A percentile compares a stretch with the other conserved stretches of the same genome.
These are phyloP conservation scores for Amblyopsis rosae DNA, from an alignment of 2,113 vertebrate species.

Conservation along the genomic window DNA sequence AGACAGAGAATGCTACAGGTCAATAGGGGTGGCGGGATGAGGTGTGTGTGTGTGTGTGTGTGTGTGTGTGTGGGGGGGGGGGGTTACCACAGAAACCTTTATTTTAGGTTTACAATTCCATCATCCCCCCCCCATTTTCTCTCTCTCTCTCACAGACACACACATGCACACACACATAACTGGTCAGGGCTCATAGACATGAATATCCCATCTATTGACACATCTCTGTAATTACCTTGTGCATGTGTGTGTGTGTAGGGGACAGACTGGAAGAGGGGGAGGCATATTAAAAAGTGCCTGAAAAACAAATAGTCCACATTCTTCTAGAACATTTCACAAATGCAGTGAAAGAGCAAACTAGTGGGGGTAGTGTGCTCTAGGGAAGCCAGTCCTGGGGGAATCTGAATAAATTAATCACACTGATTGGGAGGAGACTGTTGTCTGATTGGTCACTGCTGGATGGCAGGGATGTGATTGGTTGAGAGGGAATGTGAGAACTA, in stretches of 20 bases:
- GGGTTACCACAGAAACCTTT: neutral
- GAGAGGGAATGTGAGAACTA: slow-evolving; percentile 84
- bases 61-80: neutral
- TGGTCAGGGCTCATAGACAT: too few relatives aligned
- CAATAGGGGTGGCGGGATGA: slow-evolving; percentile 25
- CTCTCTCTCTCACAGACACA: neutral
- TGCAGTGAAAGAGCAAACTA: slow-evolving; percentile 70
- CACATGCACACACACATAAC: slow-evolving; percentile 15
- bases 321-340: slow-evolving; percentile 82
- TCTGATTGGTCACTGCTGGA: slow-evolving; percentile 74
- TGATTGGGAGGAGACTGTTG: slow-evolving; percentile 58
- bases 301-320: slow-evolving; percentile 82
- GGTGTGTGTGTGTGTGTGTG: too few relatives aligned
- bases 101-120: too few relatives aligned
- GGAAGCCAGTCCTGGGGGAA: too few relatives aligned
- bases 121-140: slow-evolving; percentile 47
- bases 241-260: slow-evolving; percentile 10
- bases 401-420: too few relatives aligned
- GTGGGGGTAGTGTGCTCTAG: slow-evolving; percentile 40
- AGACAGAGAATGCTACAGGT: slow-evolving; percentile 67
- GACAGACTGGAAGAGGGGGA: slow-evolving; percentile 48
- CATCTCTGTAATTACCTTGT: slow-evolving; percentile 85
- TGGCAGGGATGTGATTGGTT: slow-evolving; percentile 66
- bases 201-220: too few relatives aligned
- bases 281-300: slow-evolving; percentile 69